Percentiles rank a stretch among this genome's conserved stretches.
phyloP scores from a whole-genome alignment of 1,140 invertebrate genomes.

The Antheraea pernyi region DNA sequence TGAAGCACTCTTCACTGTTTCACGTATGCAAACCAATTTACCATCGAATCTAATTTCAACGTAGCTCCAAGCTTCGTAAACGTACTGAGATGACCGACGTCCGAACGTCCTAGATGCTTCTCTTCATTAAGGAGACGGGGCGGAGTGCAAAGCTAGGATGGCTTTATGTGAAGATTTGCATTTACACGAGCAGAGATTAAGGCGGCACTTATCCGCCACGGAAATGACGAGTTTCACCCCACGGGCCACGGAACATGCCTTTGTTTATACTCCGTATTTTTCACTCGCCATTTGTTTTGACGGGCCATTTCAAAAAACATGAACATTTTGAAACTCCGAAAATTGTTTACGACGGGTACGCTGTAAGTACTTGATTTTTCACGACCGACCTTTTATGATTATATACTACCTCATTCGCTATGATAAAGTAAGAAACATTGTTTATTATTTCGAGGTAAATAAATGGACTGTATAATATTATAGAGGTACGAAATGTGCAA shows the following conservation, averaged over 20 bases:
- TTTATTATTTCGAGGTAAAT: slow-evolving; percentile 3
- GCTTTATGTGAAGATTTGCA: slow-evolving; percentile 78
- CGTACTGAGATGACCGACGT: slow-evolving; percentile 69
- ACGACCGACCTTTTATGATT: slow-evolving; percentile 27
- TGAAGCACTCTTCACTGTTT: slow-evolving; percentile 1
- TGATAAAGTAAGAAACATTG: neutral
- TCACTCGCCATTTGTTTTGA: slow-evolving; percentile 70
- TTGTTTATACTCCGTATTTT: slow-evolving; percentile 73
- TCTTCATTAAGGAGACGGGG: slow-evolving; percentile 67
- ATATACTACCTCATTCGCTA: slow-evolving; percentile 12
- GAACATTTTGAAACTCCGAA: slow-evolving; percentile 39
- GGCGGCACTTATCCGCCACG: slow-evolving; percentile 69
- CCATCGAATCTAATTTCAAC: slow-evolving; percentile 53
- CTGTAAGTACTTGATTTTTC: slow-evolving; percentile 31
- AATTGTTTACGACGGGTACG: slow-evolving; percentile 42
- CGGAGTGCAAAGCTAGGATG: slow-evolving; percentile 38
- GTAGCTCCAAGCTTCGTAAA: slow-evolving; percentile 42
- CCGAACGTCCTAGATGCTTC: slow-evolving; percentile 51
- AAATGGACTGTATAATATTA: neutral
- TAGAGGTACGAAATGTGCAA: no score
- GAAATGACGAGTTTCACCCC: slow-evolving; percentile 58
- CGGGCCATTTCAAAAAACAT: slow-evolving; percentile 53
- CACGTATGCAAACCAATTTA: slow-evolving; percentile 52
- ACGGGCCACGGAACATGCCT: slow-evolving; percentile 60
- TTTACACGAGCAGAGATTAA: slow-evolving; percentile 78